Conservation (phyloP, 2,888 invertebrate genomes). For the Deilephila elpenor region DNA sequence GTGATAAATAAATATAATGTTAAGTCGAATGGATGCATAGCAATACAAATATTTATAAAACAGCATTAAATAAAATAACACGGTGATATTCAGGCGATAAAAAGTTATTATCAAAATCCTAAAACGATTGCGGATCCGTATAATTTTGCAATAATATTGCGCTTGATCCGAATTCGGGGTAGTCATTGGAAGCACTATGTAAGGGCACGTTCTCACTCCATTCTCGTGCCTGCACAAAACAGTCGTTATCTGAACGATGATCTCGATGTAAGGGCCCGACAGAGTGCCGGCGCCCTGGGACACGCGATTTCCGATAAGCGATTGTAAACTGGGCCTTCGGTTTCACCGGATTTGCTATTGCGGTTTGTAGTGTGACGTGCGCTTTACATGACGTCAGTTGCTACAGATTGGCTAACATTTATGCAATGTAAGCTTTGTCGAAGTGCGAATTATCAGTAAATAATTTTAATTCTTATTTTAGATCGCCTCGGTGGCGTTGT, state of each 20-base stretch:
- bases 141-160: slow-evolving; percentile 14
- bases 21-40: too few relatives aligned
- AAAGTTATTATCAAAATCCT: not conserved
- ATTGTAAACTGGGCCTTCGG: slow-evolving; percentile 51
- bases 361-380: slow-evolving; percentile 15
- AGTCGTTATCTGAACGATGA: slow-evolving; percentile 70
- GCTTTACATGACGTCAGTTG: not conserved
- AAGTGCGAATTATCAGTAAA: too few relatives aligned
- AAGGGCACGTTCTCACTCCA: slow-evolving; percentile 27
- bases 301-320: slow-evolving; percentile 63
- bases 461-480: too few relatives aligned
- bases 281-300: slow-evolving; percentile 68
- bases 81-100: not conserved
- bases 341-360: slow-evolving; percentile 39
- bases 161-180: slow-evolving; percentile 9
- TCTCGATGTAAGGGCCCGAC: slow-evolving; percentile 69
- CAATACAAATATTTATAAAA: too few relatives aligned
- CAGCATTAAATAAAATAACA: too few relatives aligned
- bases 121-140: not conserved
- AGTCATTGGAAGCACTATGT: slow-evolving; percentile 7
- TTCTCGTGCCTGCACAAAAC: slow-evolving; percentile 50
- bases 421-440: too few relatives aligned
- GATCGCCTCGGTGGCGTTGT: too few relatives aligned
- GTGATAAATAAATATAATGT: too few relatives aligned
- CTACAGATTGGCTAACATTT: too few relatives aligned